Base-by-base conservation (phyloP, 2,888 invertebrate species). In the Zygogramma bicolorata region DNA sequence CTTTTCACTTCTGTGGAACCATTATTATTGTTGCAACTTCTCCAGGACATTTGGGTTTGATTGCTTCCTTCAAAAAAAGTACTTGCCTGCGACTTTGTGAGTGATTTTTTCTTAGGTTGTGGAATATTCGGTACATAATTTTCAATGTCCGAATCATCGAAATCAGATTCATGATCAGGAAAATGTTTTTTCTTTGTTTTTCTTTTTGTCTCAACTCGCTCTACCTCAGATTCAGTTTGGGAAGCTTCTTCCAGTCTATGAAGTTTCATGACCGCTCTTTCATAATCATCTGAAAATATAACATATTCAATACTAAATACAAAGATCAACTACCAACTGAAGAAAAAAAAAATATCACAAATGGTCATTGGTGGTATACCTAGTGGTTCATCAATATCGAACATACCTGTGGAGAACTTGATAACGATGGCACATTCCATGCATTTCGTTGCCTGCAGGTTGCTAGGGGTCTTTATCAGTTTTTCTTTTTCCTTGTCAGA, bases 401-500 rank as follows among this genome's bases (percentile, higher is more conserved):
- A 10, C 10, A 53, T 53, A 60, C 60, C 60, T 38, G 60, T 60
- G 18, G 31, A 38, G 22, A 38, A 60, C 25, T 38, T 60, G 34
- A 60, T 38, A 10, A 34, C 6, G 22, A 60, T 38, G 13, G 38
- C 34, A 38, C 38, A 38, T 8, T 22, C 22, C 15, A 31, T 34
- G n/a, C 22, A 60, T n/a, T 60, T 60, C 13, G 34, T 22, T 18
- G 1, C 38, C 38, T 38, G 22, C 34, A 60, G 34, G 3, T 38
- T 25, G 6, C 22, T 22, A 40, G 40, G 61, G n/a, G 27, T 40
- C 15, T 61, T 38, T 13, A 61, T 61, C 3, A 42, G 40, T 61
- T 22, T 61, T 15, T 61, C 61, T 22, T 61, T 61, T 25, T 61
- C 40, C 42, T 40, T 38, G 25, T 61, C 61, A 6, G 61, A 40